Evolutionary conservation across 1,140 invertebrate species (phyloP).

Genomic region (Nymphalis io): DNA sequence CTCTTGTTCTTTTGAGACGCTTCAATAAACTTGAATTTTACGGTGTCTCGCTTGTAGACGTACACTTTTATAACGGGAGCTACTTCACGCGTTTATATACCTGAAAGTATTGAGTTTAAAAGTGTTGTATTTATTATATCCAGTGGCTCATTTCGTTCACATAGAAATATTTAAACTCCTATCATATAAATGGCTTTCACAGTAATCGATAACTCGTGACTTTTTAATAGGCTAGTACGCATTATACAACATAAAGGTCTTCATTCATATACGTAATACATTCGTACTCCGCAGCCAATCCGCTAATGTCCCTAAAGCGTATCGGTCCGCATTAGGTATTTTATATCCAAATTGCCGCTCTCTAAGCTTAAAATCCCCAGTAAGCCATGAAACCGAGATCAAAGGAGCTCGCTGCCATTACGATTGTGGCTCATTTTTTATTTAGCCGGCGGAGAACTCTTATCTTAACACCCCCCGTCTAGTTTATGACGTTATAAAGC

Average conservation of each 20-base stretch:
- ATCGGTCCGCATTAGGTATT: slow-evolving; percentile 70
- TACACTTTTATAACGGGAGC: slow-evolving; percentile 54
- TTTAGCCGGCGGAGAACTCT: slow-evolving; percentile 71
- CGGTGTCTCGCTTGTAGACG: slow-evolving; percentile 60
- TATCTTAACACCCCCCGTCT: slow-evolving; percentile 74
- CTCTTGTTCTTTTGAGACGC: slow-evolving; percentile 76
- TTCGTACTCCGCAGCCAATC: slow-evolving; percentile 49
- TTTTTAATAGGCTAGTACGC: slow-evolving; percentile 24
- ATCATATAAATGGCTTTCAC: slow-evolving; percentile 12
- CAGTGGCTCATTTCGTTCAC: neutral
- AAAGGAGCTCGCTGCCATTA: slow-evolving; percentile 73
- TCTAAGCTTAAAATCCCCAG: slow-evolving; percentile 69
- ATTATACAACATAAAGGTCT: slow-evolving; percentile 19
- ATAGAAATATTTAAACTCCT: neutral
- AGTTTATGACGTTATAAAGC: slow-evolving; percentile 80
- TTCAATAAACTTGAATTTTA: slow-evolving; percentile 77
- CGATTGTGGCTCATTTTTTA: slow-evolving; percentile 80
- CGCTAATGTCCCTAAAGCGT: slow-evolving; percentile 75
- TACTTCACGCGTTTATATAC: slow-evolving; percentile 32
- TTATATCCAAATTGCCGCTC: slow-evolving; percentile 75
- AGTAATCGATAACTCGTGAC: slow-evolving; percentile 24
- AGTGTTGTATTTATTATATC: neutral
- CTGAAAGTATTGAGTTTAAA: neutral
- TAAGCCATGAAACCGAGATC: slow-evolving; percentile 78
- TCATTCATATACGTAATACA: slow-evolving; percentile 12